Evolutionary conservation across 1,140 invertebrate species (phyloP).

Genomic region (Tetragnatha versicolor): DNA sequence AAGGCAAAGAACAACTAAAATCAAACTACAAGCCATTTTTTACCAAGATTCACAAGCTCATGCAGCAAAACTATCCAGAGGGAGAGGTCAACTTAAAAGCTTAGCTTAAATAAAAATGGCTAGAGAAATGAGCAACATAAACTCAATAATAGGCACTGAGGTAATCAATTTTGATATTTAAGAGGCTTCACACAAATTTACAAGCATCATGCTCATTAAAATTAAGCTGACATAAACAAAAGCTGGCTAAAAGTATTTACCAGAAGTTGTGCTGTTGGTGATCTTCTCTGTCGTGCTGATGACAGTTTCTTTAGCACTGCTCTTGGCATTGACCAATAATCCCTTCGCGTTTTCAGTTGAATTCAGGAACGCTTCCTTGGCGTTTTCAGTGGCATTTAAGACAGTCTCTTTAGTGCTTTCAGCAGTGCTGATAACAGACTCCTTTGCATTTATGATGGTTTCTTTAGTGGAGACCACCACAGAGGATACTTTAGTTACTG

Average conservation of each 20-base stretch:
- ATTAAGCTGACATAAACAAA: background rate
- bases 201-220: background rate
- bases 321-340: constrained; percentile 7
- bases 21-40: no score
- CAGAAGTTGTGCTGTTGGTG: constrained; percentile 21
- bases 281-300: constrained; percentile 39
- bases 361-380: constrained; percentile 26
- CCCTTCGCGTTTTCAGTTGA: constrained; percentile 27
- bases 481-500: constrained; percentile 46
- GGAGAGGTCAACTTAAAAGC: background rate
- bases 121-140: background rate
- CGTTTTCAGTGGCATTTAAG: constrained; percentile 30
- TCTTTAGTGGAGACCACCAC: constrained; percentile 41
- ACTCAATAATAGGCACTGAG: background rate
- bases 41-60: no score
- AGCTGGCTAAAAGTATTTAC: background rate
- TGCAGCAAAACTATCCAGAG: no score
- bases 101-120: background rate
- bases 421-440: constrained; percentile 16
- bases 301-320: constrained; percentile 32
- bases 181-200: background rate
- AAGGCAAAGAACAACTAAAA: no score
- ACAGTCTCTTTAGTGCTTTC: constrained; percentile 41
- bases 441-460: constrained; percentile 42
- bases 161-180: background rate